Base-by-base conservation (phyloP, 1,140 invertebrate species). In the Atta texana region DNA sequence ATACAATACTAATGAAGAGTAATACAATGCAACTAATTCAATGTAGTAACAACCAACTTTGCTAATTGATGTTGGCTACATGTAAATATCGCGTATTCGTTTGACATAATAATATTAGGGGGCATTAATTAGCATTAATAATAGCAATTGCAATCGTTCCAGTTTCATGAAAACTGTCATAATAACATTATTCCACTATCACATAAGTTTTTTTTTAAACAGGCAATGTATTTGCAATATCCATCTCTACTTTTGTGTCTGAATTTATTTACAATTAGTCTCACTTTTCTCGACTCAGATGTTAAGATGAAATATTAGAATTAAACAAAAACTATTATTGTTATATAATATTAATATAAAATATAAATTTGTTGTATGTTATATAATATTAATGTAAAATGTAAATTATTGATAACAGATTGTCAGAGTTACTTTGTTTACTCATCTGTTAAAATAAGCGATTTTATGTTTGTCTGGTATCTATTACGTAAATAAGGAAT, bases 401-500 rank as follows among this genome's bases (percentile, higher is more conserved):
- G 34, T 4, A 16, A 12, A 34, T 84, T 49, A 49, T 49, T 55
- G 24, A 18, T 49, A 63, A 1, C 18, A 63, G n/a, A 63, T 75
- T 61, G 31, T 31, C 14, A 31, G 10, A 55, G 7, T 24, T 68
- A 24, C 55, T 3, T 12, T 49, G 14, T 31, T 84, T 72, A 51
- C 14, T n/a, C 18, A 49, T 61, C 39, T n/a, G 39, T 51, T 74
- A 84, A 75, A 74, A 51, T 28, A 51, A 63, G n/a, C n/a, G 28
- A 3, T 21, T 31, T 61, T 72, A 63, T 61, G 31, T 72, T 21
- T 1, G 2, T 61, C 24, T 61, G 18, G 4, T 5, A 63, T 16
- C 28, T 61, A 84, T 84, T 75, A 84, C 80, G 55, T 84, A 84
- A 84, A 74, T n/a, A 71, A 75, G 69, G 39, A 74, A 84, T 74